A percentile compares a stretch with the other conserved stretches of the same genome.
Evolutionary conservation across 2,888 invertebrate species (phyloP).

Genomic region (Troides oblongomaculatus): DNA sequence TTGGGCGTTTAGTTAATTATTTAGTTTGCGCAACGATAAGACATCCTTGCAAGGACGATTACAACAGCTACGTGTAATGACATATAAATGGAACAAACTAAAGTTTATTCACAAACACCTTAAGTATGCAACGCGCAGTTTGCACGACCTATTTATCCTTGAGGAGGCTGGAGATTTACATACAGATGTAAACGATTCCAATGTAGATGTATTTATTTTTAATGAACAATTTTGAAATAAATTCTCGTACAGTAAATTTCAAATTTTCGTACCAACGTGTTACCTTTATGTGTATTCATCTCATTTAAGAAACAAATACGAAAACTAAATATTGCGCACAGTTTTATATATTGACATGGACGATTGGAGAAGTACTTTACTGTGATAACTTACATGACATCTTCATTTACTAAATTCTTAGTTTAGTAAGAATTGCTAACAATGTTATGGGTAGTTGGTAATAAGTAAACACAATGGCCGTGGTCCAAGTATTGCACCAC

Average conservation of each 20-base stretch:
- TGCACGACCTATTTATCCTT: conserved; percentile 26
- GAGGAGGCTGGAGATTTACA: conserved; percentile 20
- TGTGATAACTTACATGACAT: neutral
- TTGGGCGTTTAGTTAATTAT: conserved; percentile 36
- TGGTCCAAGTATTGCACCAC: conserved; percentile 19
- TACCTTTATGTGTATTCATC: too few relatives aligned
- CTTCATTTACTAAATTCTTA: neutral
- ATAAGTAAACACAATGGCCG: conserved; percentile 27
- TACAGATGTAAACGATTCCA: conserved; percentile 7
- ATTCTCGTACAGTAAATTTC: too few relatives aligned
- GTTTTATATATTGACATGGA: too few relatives aligned
- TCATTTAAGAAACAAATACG: too few relatives aligned
- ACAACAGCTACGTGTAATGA: conserved; percentile 33
- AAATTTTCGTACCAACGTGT: too few relatives aligned
- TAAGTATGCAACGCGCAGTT: conserved; percentile 16
- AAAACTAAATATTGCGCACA: too few relatives aligned
- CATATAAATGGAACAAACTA: conserved; percentile 24
- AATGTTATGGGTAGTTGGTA: conserved; percentile 21
- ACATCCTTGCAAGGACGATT: conserved; percentile 46
- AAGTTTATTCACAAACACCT: conserved; percentile 7
- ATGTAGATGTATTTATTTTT: neutral
- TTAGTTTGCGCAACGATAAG: conserved; percentile 32
- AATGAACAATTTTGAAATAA: neutral
- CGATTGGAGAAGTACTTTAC: too few relatives aligned
- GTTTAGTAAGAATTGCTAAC: neutral